These are phyloP conservation scores for Nannobrachium achirus DNA, from an alignment of 2,113 vertebrate species.

Conservation along the genomic window DNA sequence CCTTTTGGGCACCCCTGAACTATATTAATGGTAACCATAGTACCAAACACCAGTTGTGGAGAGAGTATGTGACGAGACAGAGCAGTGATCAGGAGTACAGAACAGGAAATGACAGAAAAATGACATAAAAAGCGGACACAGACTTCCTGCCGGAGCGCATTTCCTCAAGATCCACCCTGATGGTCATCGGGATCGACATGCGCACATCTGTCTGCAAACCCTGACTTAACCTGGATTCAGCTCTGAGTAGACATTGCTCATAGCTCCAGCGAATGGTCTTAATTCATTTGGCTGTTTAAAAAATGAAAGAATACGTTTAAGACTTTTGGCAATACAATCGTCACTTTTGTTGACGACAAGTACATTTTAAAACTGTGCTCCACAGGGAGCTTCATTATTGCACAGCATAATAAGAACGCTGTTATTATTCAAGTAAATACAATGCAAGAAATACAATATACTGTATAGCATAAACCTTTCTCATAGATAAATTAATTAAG, in stretches of 20 bases:
- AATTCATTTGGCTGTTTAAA: neutral
- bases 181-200: conserved; percentile 52
- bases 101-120: conserved; percentile 35
- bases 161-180: conserved; percentile 50
- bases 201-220: conserved; percentile 55
- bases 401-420: too few relatives aligned
- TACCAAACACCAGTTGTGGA: conserved; percentile 18
- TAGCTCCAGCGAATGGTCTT: neutral
- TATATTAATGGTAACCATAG: conserved; percentile 24
- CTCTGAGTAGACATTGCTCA: conserved; percentile 4
- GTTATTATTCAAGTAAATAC: too few relatives aligned
- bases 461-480: too few relatives aligned
- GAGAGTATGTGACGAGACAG: neutral
- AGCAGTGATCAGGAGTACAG: conserved; percentile 29
- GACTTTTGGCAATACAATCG: too few relatives aligned
- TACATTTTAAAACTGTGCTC: too few relatives aligned
- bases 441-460: too few relatives aligned
- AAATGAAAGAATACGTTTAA: too few relatives aligned
- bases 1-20: too few relatives aligned
- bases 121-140: conserved; percentile 35
- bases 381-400: too few relatives aligned
- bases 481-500: too few relatives aligned
- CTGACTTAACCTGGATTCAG: conserved; percentile 37
- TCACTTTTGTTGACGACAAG: too few relatives aligned
- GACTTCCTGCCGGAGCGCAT: conserved; percentile 32